A percentile compares a stretch with the other conserved stretches of the same genome.
Evolutionary conservation across 2,797 vertebrate species (phyloP).

Genomic region (Sarcoramphus papa): DNA sequence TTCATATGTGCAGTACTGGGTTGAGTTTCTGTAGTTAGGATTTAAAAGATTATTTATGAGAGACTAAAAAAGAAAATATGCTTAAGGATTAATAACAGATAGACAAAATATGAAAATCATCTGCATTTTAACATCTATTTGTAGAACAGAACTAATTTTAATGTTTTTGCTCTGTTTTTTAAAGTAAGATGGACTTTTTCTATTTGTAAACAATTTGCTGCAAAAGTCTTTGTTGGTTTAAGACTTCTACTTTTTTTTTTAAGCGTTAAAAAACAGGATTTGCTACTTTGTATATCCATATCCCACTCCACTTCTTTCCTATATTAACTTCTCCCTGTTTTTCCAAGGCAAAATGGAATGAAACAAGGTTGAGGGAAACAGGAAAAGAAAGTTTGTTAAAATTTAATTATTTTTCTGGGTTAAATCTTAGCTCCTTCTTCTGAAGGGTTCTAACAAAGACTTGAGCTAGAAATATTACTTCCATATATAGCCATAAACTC

Average conservation of each 20-base stretch:
- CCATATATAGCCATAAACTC: background rate
- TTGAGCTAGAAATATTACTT: background rate
- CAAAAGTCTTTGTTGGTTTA: background rate
- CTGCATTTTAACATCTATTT: background rate
- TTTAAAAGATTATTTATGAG: background rate
- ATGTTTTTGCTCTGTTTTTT: background rate
- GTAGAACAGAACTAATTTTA: background rate
- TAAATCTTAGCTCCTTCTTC: background rate
- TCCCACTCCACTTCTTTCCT: background rate
- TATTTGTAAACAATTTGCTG: background rate
- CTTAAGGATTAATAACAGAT: background rate
- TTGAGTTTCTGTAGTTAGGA: background rate
- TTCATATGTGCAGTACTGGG: background rate
- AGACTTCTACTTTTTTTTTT: background rate
- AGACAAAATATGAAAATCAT: background rate
- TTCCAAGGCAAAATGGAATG: background rate
- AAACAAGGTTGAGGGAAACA: background rate
- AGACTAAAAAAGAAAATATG: background rate
- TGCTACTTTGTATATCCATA: background rate
- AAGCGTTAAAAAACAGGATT: background rate
- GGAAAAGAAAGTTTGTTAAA: background rate
- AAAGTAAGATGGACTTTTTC: background rate
- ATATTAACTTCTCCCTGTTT: background rate
- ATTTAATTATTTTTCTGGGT: background rate
- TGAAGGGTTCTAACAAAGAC: background rate